A percentile compares a stretch with the other conserved stretches of the same genome.
These are phyloP conservation scores for Amphiprion clarkii DNA, from an alignment of 2,797 vertebrate species.

Conservation along the genomic window DNA sequence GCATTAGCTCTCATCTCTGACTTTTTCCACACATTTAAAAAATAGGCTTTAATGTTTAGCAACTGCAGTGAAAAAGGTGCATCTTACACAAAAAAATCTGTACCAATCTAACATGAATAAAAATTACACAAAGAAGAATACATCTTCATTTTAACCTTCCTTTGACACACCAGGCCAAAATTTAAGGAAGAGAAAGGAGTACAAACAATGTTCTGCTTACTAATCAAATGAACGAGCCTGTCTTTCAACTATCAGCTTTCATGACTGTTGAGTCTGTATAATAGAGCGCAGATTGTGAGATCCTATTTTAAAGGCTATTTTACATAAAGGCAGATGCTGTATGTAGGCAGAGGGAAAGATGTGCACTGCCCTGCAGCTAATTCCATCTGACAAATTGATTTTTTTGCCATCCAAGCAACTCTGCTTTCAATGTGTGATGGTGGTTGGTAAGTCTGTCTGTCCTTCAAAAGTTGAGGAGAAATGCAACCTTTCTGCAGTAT, in stretches of 20 bases:
- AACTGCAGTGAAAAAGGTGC: not conserved
- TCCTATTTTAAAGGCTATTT: conserved; percentile 14
- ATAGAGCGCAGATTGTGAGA: not conserved
- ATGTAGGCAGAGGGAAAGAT: conserved; percentile 22
- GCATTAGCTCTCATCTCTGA: conserved; percentile 32
- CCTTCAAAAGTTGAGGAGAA: conserved; percentile 16
- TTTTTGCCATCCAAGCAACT: conserved; percentile 3
- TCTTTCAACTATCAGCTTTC: conserved; percentile 17
- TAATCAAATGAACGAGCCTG: conserved; percentile 6
- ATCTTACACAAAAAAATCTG: conserved; percentile 3
- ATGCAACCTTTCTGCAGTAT: not conserved
- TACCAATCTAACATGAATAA: conserved; percentile 15
- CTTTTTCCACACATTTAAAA: not conserved
- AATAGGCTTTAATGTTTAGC: not conserved
- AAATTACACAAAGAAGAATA: conserved; percentile 1
- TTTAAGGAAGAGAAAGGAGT: not conserved
- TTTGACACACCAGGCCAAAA: conserved; percentile 8
- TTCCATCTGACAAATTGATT: conserved; percentile 8
- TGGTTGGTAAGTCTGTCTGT: not conserved
- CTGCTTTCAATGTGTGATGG: conserved; percentile 8
- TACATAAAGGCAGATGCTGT: conserved; percentile 16
- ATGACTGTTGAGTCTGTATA: conserved; percentile 19
- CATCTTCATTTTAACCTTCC: conserved; percentile 1
- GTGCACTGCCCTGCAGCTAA: not conserved
- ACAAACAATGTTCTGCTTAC: conserved; percentile 4